A percentile compares a stretch with the other conserved stretches of the same genome.
Evolutionary conservation across 2,113 vertebrate genomes (phyloP).

Genomic region (Hemicordylus capensis): DNA sequence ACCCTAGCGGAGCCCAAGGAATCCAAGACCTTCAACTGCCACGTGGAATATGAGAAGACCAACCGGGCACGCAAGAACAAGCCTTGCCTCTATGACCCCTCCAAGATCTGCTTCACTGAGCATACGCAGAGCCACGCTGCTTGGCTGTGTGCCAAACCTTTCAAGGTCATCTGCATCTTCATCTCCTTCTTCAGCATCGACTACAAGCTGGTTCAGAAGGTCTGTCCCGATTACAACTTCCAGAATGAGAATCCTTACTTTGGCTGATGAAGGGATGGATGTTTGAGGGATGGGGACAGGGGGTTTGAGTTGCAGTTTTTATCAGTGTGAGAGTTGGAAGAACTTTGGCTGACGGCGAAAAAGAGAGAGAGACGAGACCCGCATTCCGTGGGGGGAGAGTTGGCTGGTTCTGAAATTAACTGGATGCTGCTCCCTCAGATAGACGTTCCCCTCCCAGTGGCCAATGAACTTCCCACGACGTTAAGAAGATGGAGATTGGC

Average conservation of each 20-base stretch:
- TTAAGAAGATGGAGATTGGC: not conserved
- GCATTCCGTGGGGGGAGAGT: not conserved
- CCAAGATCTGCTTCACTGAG: constrained; percentile 95
- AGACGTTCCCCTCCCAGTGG: not conserved
- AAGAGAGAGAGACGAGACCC: not conserved
- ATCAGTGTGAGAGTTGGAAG: not conserved
- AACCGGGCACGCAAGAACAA: constrained; percentile 94
- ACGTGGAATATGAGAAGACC: constrained; percentile 96
- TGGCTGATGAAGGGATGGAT: constrained; percentile 74
- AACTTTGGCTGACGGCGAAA: not conserved
- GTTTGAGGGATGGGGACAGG: constrained; percentile 73
- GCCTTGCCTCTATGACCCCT: constrained; percentile 94
- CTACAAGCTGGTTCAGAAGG: constrained; percentile 99
- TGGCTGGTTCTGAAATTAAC: not conserved
- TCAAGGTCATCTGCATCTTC: constrained; percentile 99
- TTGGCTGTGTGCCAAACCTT: constrained; percentile 97
- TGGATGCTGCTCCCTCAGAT: not conserved
- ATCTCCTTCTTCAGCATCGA: constrained; percentile 98
- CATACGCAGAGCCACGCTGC: constrained; percentile 95
- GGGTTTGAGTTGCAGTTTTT: not conserved
- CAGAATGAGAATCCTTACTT: constrained; percentile 95
- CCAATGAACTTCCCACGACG: not conserved
- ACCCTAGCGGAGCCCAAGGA: constrained; percentile 86
- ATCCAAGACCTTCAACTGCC: constrained; percentile 92
- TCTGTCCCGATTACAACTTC: constrained; percentile 99